Evolutionary conservation across 2,888 invertebrate genomes (phyloP).

Genomic region (Habrosyne pyritoides): DNA sequence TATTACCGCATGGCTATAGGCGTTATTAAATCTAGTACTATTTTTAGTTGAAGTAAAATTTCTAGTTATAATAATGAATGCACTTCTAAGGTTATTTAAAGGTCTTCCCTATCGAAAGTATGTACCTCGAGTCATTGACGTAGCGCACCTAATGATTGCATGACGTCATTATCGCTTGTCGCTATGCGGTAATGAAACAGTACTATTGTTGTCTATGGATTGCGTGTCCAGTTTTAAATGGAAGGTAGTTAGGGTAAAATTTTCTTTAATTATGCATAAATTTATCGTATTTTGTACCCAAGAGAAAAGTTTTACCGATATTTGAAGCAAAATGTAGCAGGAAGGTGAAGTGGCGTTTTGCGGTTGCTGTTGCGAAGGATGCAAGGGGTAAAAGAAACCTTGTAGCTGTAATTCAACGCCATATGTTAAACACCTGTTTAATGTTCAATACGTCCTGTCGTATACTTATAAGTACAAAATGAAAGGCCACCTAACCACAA

Average conservation of each 20-base stretch:
- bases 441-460: not conserved
- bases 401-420: not conserved
- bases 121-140: not conserved
- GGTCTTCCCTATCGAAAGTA: not conserved
- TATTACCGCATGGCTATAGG: too few species aligned
- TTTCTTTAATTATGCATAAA: too few species aligned
- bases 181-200: not conserved
- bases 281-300: too few species aligned
- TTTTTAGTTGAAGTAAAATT: too few species aligned
- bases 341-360: not conserved
- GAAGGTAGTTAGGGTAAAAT: not conserved
- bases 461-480: not conserved
- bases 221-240: not conserved
- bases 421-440: conserved; percentile 4
- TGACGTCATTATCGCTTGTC: not conserved
- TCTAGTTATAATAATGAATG: too few species aligned
- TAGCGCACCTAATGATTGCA: not conserved
- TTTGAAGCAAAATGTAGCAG: not conserved
- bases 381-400: not conserved
- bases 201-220: not conserved
- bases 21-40: too few species aligned
- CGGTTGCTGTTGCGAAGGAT: not conserved
- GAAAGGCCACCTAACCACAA: not conserved
- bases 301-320: too few species aligned
- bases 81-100: not conserved